phyloP scores from a whole-genome alignment of 2,888 invertebrate species.

The Dusona sp. region DNA sequence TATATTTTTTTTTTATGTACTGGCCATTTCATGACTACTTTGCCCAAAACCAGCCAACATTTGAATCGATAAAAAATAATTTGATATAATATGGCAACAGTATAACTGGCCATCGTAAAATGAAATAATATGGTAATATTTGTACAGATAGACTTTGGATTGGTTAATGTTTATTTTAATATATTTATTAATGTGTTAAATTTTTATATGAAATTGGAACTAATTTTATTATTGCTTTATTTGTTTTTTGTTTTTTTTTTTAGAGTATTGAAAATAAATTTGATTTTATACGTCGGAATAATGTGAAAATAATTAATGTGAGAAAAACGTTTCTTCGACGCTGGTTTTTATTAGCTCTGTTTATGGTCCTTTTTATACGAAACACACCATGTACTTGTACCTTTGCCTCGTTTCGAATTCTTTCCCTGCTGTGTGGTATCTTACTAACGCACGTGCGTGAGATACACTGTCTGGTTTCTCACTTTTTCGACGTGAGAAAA shows the following conservation, averaged over 20 bases:
- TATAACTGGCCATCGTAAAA: neutral
- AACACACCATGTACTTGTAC: slow-evolving; percentile 5
- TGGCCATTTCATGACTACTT: neutral
- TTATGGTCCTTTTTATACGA: neutral
- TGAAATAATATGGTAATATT: neutral
- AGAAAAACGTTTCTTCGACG: neutral
- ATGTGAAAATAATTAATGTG: neutral
- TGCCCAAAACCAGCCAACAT: neutral
- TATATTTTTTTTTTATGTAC: neutral
- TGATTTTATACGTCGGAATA: neutral
- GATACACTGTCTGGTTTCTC: slow-evolving; percentile 25
- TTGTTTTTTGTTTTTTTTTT: too few species aligned
- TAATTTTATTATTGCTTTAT: neutral
- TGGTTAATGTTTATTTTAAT: neutral
- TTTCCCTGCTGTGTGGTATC: slow-evolving; percentile 35
- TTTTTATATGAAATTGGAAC: neutral
- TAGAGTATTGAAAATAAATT: neutral
- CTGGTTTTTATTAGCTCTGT: neutral
- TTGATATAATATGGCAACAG: neutral
- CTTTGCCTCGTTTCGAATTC: slow-evolving; percentile 47
- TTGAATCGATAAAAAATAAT: neutral
- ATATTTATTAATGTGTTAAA: neutral
- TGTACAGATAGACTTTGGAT: too few species aligned
- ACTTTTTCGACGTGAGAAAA: neutral
- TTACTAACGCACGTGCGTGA: slow-evolving; percentile 58